Percentiles rank a stretch among this genome's conserved stretches.
phyloP scores from a whole-genome alignment of 2,888 invertebrate species.

The Cenopis cana region DNA sequence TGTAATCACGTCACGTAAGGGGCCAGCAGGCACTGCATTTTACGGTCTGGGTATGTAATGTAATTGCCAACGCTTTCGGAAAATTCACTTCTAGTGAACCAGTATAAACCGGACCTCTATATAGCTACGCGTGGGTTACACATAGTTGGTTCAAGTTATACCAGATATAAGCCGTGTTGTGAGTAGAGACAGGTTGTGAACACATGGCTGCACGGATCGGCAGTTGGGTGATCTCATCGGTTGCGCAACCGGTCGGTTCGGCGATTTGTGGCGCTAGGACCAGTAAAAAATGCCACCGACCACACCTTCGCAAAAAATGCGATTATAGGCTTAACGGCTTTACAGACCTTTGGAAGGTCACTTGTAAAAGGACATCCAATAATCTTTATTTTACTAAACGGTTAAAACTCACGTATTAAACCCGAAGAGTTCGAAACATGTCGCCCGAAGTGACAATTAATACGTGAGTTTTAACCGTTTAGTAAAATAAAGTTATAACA shows the following conservation, averaged over 20 bases:
- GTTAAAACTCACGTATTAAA: too few relatives aligned
- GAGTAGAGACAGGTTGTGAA: background rate
- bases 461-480: too few relatives aligned
- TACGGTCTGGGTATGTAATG: background rate
- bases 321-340: background rate
- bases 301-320: constrained; percentile 11
- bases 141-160: too few relatives aligned
- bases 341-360: background rate
- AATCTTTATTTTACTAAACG: background rate
- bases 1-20: background rate
- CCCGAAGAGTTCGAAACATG: too few relatives aligned
- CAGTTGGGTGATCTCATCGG: constrained; percentile 29
- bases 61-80: too few relatives aligned
- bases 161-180: background rate
- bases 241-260: constrained; percentile 26
- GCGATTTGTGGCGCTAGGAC: constrained; percentile 12
- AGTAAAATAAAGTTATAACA: too few relatives aligned
- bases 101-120: too few relatives aligned
- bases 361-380: background rate
- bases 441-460: too few relatives aligned
- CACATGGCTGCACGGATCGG: background rate
- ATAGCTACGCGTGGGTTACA: too few relatives aligned
- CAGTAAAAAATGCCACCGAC: constrained; percentile 19
- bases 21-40: background rate
- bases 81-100: too few relatives aligned